phyloP scores from a whole-genome alignment of 2,797 vertebrate genomes.

The Neopelma chrysocephalum region DNA sequence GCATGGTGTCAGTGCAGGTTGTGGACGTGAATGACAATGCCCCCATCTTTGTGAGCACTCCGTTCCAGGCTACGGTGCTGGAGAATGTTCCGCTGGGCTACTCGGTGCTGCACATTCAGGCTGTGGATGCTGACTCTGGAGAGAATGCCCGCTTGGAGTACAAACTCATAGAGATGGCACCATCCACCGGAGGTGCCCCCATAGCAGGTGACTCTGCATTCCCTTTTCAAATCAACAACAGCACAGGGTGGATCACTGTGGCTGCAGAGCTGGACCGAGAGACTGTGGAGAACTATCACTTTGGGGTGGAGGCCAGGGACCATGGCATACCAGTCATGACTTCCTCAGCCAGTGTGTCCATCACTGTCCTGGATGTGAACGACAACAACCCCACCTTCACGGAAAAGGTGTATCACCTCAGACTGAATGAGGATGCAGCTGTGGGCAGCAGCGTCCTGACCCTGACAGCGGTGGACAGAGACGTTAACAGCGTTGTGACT shows the following conservation, averaged over 20 bases:
- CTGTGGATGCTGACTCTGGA: slow-evolving; percentile 91
- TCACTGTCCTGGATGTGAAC: slow-evolving; percentile 92
- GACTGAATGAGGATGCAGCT: slow-evolving; percentile 92
- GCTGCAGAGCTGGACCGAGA: slow-evolving; percentile 89
- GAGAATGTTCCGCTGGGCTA: slow-evolving; percentile 92
- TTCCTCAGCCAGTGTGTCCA: slow-evolving; percentile 92
- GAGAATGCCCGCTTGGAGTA: slow-evolving; percentile 92
- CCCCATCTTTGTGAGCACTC: slow-evolving; percentile 97
- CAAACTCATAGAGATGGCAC: slow-evolving; percentile 81
- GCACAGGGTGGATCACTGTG: slow-evolving; percentile 94
- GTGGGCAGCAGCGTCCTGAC: slow-evolving; percentile 94
- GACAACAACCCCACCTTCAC: slow-evolving; percentile 95
- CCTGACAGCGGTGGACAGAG: slow-evolving; percentile 88
- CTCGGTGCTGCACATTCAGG: slow-evolving; percentile 95
- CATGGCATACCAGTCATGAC: slow-evolving; percentile 88
- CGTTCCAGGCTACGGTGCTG: slow-evolving; percentile 93
- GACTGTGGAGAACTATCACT: slow-evolving; percentile 89
- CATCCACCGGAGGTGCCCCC: neutral
- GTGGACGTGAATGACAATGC: slow-evolving; percentile 95
- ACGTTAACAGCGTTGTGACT: slow-evolving; percentile 93
- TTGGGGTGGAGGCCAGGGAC: slow-evolving; percentile 92
- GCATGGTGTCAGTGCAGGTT: slow-evolving; percentile 92
- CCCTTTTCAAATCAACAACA: slow-evolving; percentile 94
- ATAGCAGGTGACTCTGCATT: slow-evolving; percentile 63
- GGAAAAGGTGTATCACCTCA: slow-evolving; percentile 88